Base-by-base conservation (phyloP, 2,797 vertebrate genomes). In the Mormyrops boulengeri region DNA sequence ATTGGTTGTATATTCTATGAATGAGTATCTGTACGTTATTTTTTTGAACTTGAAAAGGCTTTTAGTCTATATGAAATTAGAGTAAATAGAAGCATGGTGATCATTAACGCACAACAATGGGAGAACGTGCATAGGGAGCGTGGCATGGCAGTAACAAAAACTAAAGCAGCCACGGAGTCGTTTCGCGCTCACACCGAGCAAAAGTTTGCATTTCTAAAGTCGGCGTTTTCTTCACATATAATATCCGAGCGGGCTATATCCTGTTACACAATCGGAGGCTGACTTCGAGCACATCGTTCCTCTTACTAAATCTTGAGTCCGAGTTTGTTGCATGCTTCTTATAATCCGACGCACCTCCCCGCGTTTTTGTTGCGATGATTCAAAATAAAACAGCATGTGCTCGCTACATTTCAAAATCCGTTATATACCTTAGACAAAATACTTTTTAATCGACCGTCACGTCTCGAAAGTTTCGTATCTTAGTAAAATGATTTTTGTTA, bases 91-190 rank as follows among this genome's bases (percentile, higher is more conserved):
- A 47, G 89, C 84, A 82, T 55, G 84, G 66, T 77, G 91, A 55
- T 66, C 88, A 66, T 88, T 89, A 84, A 77, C 85, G 69, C 44
- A 88, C 90, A 91, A 91, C 91, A 91, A 91, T 91, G 90, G 91
- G 88, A 90, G 86, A 90, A 57, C 88, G 85, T 85, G 90, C 77
- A 90, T 88, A 60, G 22, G 85, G 82, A 89, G 90, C 89, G 91
- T 86, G 89, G 90, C 91, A 90, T 88, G 91, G 77, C 87, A 84
- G 85, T 88, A 91, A 90, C 89, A 91, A 90, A 89, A 89, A 87
- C 41, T 38, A 34, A 55, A 69, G n/a, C 69, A 41, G 66, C 30
- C 44, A 85, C 19, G 41, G 57, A 55, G 86, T 85, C 38, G n/a
- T 89, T 90, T 90, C 49, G 90, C 90, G 90, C 90, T 90, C 88